Base-by-base conservation (phyloP, 2,113 vertebrate genomes). In the Lynx canadensis region DNA sequence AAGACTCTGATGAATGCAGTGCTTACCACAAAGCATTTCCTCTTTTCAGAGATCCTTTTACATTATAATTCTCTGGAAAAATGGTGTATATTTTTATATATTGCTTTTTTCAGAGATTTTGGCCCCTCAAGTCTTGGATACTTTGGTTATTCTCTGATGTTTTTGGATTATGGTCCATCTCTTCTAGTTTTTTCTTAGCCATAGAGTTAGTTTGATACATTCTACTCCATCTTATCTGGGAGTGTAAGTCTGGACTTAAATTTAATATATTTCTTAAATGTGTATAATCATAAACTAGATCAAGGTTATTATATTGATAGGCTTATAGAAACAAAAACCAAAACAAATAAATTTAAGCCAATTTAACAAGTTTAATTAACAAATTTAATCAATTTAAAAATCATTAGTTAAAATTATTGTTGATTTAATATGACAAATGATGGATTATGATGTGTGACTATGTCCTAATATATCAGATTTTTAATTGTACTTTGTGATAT, bases 261-360 rank as follows among this genome's bases (percentile, higher is more conserved):
- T 82, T 91, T 69, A 73, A 78, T 55, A 4, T 57, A 41, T 90
- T 74, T 96, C 50, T 94, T 71, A 88, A 97, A 69, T 94, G 13
- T 91, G 6, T 38, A 41, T 94, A 66, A 95, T 41, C 7, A 71
- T 60, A 85, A 83, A 68, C 14, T 73, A 81, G n/a, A 95, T 81
- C 68, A 33, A 69, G 85, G 41, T 81, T 95, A 10, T 92, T 88
- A 45, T 48, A 41, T 52, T 48, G 82, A 80, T 31, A 91, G 29
- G 10, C 15, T 86, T 80, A 60, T 57, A 18, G 1, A 68, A 95
- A 96, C 19, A 86, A 73, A 90, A 90, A 15, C 19, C 7, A 92
- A 97, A 74, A 63, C 38, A 73, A 92, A 73, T 33, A 88, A 38
- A 71, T 80, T 84, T 73, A 97, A 96, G 41, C 19, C 38, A 69